Base-by-base conservation (phyloP, 2,797 vertebrate species). In the Myotis daubentonii region DNA sequence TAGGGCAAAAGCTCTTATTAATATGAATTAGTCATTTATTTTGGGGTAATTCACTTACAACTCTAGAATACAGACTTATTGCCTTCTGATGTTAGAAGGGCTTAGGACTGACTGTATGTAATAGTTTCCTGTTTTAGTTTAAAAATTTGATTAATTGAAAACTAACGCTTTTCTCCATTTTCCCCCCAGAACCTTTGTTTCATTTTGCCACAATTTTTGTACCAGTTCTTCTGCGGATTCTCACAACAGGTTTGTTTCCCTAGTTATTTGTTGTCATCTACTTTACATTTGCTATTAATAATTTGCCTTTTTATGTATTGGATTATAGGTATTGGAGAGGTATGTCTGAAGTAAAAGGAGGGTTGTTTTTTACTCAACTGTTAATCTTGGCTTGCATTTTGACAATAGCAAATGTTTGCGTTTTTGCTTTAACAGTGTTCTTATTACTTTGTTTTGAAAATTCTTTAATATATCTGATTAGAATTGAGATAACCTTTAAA, bases 151-250 rank as follows among this genome's bases (percentile, higher is more conserved):
- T 68, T 8, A 88, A 76, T 7, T 83, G 33, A 87, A 93, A 82
- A 75, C 53, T 96, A 97, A 97, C 47, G 19, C 11, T 87, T 68
- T 19, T 88, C 65, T 95, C 80, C 55, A 87, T 87, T 97, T 96
- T 70, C 78, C 97, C 98, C 98, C 95, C 55, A 99, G 99, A 99
- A 99, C 97, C 99, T 99, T 97, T 99, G 99, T 98, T 99, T 99
- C 98, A 99, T 99, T 98, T 99, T 99, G 98, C 99, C 99, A 66
- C 99, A 99, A 95, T 99, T 99, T 99, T 99, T 99, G 98, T 99
- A 99, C 98, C 99, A 99, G 98, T 99, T 99, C 98, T 99, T 99
- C 98, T 99, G 99, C 95, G 99, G 99, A 97, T 99, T 99, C 98
- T 99, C 99, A 89, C 99, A 99, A 98, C 99, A 99, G 99, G 99